These are phyloP conservation scores for Chloroclystis v-ata DNA, from an alignment of 2,888 invertebrate genomes.

Conservation along the genomic window DNA sequence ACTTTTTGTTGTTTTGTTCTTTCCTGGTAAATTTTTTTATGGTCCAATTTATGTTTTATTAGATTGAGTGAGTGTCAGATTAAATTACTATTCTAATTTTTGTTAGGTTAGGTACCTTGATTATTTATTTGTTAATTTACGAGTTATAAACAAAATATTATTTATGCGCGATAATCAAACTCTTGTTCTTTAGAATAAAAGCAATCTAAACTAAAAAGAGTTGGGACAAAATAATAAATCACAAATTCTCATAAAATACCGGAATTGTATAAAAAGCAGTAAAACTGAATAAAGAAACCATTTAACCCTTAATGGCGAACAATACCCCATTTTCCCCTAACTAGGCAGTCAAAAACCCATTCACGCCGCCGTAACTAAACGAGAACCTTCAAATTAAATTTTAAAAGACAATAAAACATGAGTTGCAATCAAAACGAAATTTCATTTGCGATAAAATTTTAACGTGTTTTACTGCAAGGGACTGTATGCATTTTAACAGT, in stretches of 20 bases:
- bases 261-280: neutral
- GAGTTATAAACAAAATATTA: too few relatives aligned
- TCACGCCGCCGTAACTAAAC: slow-evolving; percentile 14
- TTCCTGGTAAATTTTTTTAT: too few relatives aligned
- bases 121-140: too few relatives aligned
- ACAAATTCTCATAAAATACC: neutral
- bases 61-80: too few relatives aligned
- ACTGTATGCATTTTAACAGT: neutral
- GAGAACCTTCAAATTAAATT: slow-evolving; percentile 22
- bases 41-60: too few relatives aligned
- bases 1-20: too few relatives aligned
- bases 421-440: slow-evolving; percentile 23
- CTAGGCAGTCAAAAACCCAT: slow-evolving; percentile 4
- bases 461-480: neutral
- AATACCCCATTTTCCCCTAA: slow-evolving; percentile 6
- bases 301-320: neutral
- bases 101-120: too few relatives aligned
- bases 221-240: too few relatives aligned
- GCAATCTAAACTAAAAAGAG: too few relatives aligned
- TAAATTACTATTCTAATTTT: too few relatives aligned
- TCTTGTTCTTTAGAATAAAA: too few relatives aligned
- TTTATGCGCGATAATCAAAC: too few relatives aligned
- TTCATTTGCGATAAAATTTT: slow-evolving; percentile 13
- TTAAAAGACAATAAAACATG: slow-evolving; percentile 24
- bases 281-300: neutral